Base-by-base conservation (phyloP, 1,140 invertebrate species). In the Drosophila teissieri region DNA sequence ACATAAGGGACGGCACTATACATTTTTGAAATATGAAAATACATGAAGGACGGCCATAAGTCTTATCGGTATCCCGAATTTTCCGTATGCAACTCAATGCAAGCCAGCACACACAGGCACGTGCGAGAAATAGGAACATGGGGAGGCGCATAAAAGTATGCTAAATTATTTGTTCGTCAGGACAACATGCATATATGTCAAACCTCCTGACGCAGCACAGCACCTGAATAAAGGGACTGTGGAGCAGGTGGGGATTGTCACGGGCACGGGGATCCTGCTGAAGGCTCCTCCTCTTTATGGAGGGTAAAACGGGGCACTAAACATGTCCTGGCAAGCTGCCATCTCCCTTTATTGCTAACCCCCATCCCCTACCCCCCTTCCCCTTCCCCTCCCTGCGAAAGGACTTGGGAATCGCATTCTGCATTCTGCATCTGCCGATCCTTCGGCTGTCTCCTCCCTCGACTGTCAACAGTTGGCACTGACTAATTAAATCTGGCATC, bases 291-390 rank as follows among this genome's bases (percentile, higher is more conserved):
- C 55, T 22, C 60, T 52, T 68, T 68, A 68, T 68, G 64, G 54
- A 63, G 39, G 60, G 24, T 34, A 42, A 58, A 63, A 63, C 58
- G 37, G 39, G 69, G 39, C 39, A 73, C 68, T 73, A 44, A 73
- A 73, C 67, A 73, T 73, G 69, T 72, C 51, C 68, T 72, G 68
- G 68, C 68, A 70, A 57, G 44, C 65, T 72, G 68, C 65, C 68
- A 72, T 48, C 52, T 24, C 68, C 61, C 64, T 45, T 65, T 68
- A 65, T 68, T 68, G 60, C 45, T 17, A 24, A 27, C 19, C n/a
- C 44, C 6, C 24, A 0, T 0, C 22, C 3, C 2, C 3, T 27
- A 2, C n/a, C 3, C 3, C 24, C 1, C n/a, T 4, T 8, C 27
- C 1, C n/a, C 19, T 45, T 34, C 44, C n/a, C 34, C 34, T n/a